Percentiles rank a stretch among this genome's conserved stretches.
phyloP scores from a whole-genome alignment of 2,888 invertebrate genomes.

The Serripes groenlandicus region DNA sequence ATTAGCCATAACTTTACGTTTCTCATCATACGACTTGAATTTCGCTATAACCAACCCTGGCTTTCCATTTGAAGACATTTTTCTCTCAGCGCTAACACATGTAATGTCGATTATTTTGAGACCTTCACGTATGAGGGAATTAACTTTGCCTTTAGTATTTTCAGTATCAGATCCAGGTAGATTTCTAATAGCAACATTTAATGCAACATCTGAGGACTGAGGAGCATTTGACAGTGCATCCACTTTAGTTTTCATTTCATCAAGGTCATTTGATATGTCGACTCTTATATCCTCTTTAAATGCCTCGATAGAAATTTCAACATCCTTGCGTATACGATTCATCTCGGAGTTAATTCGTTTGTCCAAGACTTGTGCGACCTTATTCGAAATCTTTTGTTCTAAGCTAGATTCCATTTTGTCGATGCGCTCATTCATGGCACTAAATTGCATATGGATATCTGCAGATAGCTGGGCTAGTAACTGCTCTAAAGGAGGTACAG shows the following conservation, averaged over 20 bases:
- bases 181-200: constrained; percentile 12
- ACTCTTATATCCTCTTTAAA: constrained; percentile 1
- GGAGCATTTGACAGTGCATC: background rate
- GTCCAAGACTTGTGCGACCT: constrained; percentile 22
- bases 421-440: constrained; percentile 11
- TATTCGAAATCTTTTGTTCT: constrained; percentile 19
- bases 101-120: constrained; percentile 4
- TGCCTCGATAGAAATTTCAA: background rate
- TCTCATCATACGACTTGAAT: constrained; percentile 10
- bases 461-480: constrained; percentile 11
- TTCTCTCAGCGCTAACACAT: constrained; percentile 9
- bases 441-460: constrained; percentile 31
- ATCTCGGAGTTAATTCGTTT: constrained; percentile 17
- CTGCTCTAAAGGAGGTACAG: too few relatives aligned
- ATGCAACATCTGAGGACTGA: background rate
- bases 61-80: background rate
- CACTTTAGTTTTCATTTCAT: background rate
- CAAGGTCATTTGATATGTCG: background rate
- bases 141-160: constrained; percentile 10
- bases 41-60: constrained; percentile 20
- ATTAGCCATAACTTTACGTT: constrained; percentile 25
- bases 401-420: constrained; percentile 15
- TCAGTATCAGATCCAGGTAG: constrained; percentile 8
- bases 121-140: constrained; percentile 8
- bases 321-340: background rate